Evolutionary conservation across 2,888 invertebrate species (phyloP), one percentile per base, ranked within the genome.

Genomic region (Archips xylosteana): DNA sequence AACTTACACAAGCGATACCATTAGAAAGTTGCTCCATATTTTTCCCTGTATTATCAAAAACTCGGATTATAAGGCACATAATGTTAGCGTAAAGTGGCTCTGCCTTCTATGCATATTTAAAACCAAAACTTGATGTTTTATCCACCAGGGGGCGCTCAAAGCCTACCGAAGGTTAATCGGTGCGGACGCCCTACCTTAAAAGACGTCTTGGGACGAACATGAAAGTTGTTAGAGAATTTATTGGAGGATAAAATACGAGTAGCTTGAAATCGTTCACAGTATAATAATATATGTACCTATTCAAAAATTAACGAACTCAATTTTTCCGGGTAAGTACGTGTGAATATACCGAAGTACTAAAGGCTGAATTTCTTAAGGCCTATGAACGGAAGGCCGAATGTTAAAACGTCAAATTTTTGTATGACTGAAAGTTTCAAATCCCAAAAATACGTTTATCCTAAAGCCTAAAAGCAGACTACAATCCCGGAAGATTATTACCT

Each of bases 71-170:
- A 65, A n/a, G 47, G 54, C 36, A 6, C 47, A 67, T 67, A 62
- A 72, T 62, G 67, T 61, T 1, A 13, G 67, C 47, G 67, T 62
- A 67, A 72, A 72, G 72, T 72, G 72, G 62, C 54, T 62, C 47
- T 57, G 45, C 47, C 47, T 59, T 39, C 42, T 51, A 73, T 73
- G 73, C 63, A 73, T 73, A 73, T 73, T 73, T 73, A 69, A 73
- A 73, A 69, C 69, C 73, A 59, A 69, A 73, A 68, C 68, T 69
- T 69, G 57, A 54, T 47, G 60, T 73, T 68, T n/a, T 32, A 36
- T 49, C 47, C 51, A 32, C 42, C 5, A 59, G 63, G 59, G 72
- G 68, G 32, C 63, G 66, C 57, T 64, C 59, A 49, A 9, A 59
- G 72, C 72, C 67, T 64, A 42, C 49, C 12, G 42, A 42, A 64